Evolutionary conservation across 1,140 invertebrate species (phyloP).

Genomic region (Cydia strobilella): DNA sequence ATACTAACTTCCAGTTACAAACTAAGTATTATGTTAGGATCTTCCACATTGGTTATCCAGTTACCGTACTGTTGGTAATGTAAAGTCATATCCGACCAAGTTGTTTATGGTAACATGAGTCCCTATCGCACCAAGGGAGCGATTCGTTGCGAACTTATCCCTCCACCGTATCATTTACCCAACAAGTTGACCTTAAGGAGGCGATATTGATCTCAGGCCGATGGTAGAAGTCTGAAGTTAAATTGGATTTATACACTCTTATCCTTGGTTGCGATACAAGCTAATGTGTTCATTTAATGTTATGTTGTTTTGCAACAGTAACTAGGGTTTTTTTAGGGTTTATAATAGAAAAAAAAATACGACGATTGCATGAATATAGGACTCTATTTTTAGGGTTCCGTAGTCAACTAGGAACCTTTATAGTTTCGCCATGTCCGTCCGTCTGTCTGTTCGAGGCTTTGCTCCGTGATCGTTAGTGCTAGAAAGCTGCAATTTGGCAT

Average conservation of each 20-base stretch:
- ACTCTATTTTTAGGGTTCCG: too few relatives aligned
- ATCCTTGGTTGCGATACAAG: background rate
- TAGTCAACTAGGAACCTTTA: too few relatives aligned
- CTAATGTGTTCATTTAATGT: background rate
- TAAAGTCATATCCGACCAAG: background rate
- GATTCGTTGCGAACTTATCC: constrained; percentile 18
- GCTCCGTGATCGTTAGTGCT: too few relatives aligned
- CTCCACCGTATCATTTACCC: constrained; percentile 18
- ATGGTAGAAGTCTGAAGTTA: constrained; percentile 17
- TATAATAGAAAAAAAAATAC: too few relatives aligned
- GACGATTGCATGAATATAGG: too few relatives aligned
- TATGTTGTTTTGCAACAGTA: background rate
- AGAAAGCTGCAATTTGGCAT: too few relatives aligned
- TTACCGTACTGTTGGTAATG: constrained; percentile 9
- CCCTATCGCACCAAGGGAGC: background rate
- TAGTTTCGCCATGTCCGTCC: too few relatives aligned
- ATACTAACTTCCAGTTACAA: background rate
- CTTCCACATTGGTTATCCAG: background rate
- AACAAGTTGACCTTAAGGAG: constrained; percentile 19
- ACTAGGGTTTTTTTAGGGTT: background rate
- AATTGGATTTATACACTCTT: constrained; percentile 17
- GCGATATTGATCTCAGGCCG: constrained; percentile 21
- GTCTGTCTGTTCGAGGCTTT: too few relatives aligned
- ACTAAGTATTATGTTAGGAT: constrained; percentile 24
- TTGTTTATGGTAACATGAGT: background rate